Evolutionary conservation across 2,888 invertebrate species (phyloP), one percentile per base, ranked within the genome.

Genomic region (Smittia aterrima): DNA sequence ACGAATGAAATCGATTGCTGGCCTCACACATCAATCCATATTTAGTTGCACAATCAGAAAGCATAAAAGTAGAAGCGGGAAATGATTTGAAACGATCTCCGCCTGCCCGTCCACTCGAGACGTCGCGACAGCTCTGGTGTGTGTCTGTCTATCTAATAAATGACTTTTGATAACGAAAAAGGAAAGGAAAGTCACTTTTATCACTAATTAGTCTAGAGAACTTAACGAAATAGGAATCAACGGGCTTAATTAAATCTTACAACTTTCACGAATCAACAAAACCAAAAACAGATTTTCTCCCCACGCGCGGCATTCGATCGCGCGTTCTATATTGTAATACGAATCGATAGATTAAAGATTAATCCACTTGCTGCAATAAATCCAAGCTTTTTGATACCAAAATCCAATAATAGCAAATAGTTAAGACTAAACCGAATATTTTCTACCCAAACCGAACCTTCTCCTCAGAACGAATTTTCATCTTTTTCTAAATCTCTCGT

Each of bases 241-340:
- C 47, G 47, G 47, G 47, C 47, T 47, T 47, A 47, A 47, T 47
- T 47, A 47, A n/a, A 47, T 13, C 13, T 47, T n/a, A 47, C 7
- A 3, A 47, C 47, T 4, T 47, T 13, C 47, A n/a, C n/a, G 16
- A 47, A 4, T 7, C 47, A 16, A 38, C 38, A 16, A 38, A 11
- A 38, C 38, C 11, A 38, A 11, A 47, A 47, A 47, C 9, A 38
- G 9, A 7, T 38, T 38, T 38, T n/a, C 47, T n/a, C 47, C 16
- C 13, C 16, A 47, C 47, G 3, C 16, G 47, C 4, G 16, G 4
- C 16, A 47, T 7, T n/a, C 47, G 13, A 47, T n/a, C n/a, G n/a
- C 7, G 7, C 6, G 20, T 58, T 58, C 58, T 58, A 58, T 58
- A 58, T 58, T 58, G 58, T 58, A 58, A 58, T 58, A 58, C 58